Conservation (phyloP, 2,888 invertebrate genomes). For the Noctuana brunneofusca region DNA sequence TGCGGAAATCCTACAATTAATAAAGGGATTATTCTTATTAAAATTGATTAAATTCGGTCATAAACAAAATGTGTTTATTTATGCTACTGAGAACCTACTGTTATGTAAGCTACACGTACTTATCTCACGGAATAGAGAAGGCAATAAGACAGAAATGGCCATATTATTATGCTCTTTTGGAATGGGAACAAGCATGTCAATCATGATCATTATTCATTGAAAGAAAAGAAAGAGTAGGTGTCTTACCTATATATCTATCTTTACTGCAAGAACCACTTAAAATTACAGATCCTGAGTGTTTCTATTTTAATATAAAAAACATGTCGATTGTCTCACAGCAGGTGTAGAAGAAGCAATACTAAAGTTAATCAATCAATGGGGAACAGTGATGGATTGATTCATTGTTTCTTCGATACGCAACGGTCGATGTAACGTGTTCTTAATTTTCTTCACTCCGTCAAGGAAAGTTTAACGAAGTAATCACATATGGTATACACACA, state of each 20-base stretch:
- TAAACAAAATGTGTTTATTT: no score
- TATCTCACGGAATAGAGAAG: no score
- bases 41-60: background rate
- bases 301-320: background rate
- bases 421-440: conserved; percentile 5
- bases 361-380: conserved; percentile 52
- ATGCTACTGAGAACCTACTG: no score
- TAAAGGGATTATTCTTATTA: background rate
- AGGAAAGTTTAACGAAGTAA: background rate
- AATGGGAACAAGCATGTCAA: no score
- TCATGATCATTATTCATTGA: no score
- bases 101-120: no score
- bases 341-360: conserved; percentile 35
- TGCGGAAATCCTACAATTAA: conserved; percentile 5
- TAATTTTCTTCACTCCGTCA: conserved; percentile 4
- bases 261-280: no score
- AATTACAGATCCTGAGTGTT: no score
- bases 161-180: no score
- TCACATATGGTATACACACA: background rate
- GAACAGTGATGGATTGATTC: conserved; percentile 51
- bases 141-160: no score
- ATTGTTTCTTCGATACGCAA: conserved; percentile 33
- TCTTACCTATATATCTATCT: no score
- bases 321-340: background rate
- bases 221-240: no score